phyloP scores from a whole-genome alignment of 1,140 invertebrate genomes.

The Cecropterus lyciades region DNA sequence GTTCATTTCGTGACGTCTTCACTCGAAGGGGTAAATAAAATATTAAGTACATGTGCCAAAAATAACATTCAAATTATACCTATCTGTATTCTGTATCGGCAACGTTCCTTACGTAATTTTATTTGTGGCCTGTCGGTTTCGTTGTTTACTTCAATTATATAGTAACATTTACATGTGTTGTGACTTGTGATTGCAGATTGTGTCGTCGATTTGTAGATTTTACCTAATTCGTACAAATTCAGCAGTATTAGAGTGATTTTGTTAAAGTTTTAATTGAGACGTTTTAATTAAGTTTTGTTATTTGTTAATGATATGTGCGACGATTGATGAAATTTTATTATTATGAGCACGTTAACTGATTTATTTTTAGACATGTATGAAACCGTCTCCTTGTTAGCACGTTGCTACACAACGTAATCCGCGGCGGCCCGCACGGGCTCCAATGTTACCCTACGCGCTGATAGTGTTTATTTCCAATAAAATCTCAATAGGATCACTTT shows the following conservation, averaged over 20 bases:
- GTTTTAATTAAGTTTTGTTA: conserved; percentile 83
- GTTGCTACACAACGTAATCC: not conserved
- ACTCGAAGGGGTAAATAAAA: conserved; percentile 51
- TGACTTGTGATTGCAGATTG: conserved; percentile 65
- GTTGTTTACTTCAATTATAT: conserved; percentile 30
- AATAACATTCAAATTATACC: conserved; percentile 35
- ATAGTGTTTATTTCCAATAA: conserved; percentile 26
- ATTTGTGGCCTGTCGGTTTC: conserved; percentile 26
- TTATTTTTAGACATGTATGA: conserved; percentile 20
- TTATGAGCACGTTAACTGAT: conserved; percentile 31
- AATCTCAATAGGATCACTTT: conserved; percentile 35
- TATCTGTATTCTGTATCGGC: conserved; percentile 30
- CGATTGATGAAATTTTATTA: conserved; percentile 41
- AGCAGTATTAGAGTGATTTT: conserved; percentile 84
- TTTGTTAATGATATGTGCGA: conserved; percentile 74
- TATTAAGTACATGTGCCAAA: conserved; percentile 74
- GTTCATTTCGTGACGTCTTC: conserved; percentile 44
- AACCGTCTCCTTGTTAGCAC: conserved; percentile 18
- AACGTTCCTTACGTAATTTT: conserved; percentile 22
- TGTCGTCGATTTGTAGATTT: conserved; percentile 68
- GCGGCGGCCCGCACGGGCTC: conserved; percentile 1
- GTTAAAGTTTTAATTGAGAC: conserved; percentile 82
- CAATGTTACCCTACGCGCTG: conserved; percentile 26
- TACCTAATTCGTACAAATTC: conserved; percentile 83
- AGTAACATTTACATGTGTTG: conserved; percentile 50